Conservation (phyloP, 1,140 invertebrate genomes). For the Drosophila murphyi region DNA sequence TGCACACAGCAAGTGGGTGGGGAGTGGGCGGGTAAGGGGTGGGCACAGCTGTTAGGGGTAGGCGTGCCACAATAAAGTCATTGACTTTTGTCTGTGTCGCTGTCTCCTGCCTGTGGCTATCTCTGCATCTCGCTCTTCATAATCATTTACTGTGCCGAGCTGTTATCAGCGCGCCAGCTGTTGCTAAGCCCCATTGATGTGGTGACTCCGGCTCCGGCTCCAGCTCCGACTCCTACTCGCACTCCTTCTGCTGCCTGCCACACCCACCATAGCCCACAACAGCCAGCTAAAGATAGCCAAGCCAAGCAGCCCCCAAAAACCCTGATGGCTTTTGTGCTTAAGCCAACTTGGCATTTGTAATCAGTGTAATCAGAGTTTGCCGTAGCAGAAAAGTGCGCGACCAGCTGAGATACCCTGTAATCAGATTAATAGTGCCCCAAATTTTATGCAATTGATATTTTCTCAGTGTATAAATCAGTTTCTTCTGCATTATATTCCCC, state of each 20-base stretch:
- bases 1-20: slow-evolving; percentile 32
- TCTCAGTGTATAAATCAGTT: too few relatives aligned
- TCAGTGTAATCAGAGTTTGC: slow-evolving; percentile 34
- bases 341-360: slow-evolving; percentile 67
- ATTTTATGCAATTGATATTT: too few relatives aligned
- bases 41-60: neutral
- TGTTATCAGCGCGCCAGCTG: slow-evolving; percentile 63
- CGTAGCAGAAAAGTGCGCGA: neutral
- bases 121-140: slow-evolving; percentile 54
- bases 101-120: slow-evolving; percentile 37
- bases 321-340: slow-evolving; percentile 61
- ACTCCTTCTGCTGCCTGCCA: slow-evolving; percentile 30
- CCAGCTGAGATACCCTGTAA: neutral
- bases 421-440: too few relatives aligned
- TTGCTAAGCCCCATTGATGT: slow-evolving; percentile 78
- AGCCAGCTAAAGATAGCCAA: neutral
- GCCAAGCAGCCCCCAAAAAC: slow-evolving; percentile 28
- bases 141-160: slow-evolving; percentile 64
- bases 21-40: neutral
- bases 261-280: slow-evolving; percentile 38
- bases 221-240: too few relatives aligned
- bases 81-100: slow-evolving; percentile 75
- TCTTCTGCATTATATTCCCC: too few relatives aligned
- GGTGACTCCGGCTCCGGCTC: neutral
- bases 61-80: slow-evolving; percentile 76